These are phyloP conservation scores for Prorops nasuta DNA, from an alignment of 1,140 invertebrate genomes.

Conservation along the genomic window DNA sequence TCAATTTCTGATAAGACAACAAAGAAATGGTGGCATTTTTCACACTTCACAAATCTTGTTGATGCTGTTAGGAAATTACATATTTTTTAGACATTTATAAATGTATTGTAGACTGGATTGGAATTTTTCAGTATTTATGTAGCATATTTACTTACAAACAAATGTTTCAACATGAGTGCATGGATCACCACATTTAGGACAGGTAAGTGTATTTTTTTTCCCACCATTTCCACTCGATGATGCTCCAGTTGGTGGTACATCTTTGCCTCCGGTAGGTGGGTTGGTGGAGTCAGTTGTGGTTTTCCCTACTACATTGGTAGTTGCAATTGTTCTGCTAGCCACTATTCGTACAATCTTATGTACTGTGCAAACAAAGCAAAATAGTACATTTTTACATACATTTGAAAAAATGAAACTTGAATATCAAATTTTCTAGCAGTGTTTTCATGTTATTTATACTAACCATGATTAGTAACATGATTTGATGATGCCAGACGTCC, in stretches of 20 bases:
- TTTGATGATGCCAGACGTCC: constrained; percentile 47
- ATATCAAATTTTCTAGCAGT: not conserved
- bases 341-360: constrained; percentile 51
- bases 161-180: constrained; percentile 96
- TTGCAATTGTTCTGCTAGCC: constrained; percentile 37
- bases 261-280: constrained; percentile 46
- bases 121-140: constrained; percentile 1
- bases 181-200: constrained; percentile 94
- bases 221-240: constrained; percentile 45
- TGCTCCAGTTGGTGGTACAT: constrained; percentile 25
- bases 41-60: constrained; percentile 94
- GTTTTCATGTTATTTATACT: constrained; percentile 17
- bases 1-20: constrained; percentile 93
- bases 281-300: constrained; percentile 46
- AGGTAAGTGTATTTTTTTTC: constrained; percentile 71
- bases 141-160: constrained; percentile 71
- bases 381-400: constrained; percentile 1
- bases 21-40: constrained; percentile 97
- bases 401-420: not conserved
- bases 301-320: constrained; percentile 38
- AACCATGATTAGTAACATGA: constrained; percentile 50
- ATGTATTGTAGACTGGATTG: not conserved
- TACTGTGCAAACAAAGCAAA: constrained; percentile 29
- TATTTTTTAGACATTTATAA: not conserved
- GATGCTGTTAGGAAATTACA: constrained; percentile 60